Evolutionary conservation across 2,113 vertebrate species (phyloP).

Genomic region (Ammodramus savannarum): DNA sequence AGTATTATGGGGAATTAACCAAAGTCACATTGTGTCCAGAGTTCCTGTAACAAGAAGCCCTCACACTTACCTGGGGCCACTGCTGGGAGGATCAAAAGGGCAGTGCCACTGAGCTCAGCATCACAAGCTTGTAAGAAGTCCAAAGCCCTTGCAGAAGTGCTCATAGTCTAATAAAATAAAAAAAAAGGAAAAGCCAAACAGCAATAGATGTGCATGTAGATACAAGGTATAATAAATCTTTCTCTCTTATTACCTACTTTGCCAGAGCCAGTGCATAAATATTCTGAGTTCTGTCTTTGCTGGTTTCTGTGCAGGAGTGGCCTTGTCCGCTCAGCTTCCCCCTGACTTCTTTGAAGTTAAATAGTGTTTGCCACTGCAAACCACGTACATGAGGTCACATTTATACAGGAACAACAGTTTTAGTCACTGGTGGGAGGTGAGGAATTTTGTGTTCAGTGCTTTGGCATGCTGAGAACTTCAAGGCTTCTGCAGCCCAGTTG

Average conservation of each 20-base stretch:
- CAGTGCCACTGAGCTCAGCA: not conserved
- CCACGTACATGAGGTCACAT: not conserved
- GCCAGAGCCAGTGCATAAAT: not conserved
- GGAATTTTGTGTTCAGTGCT: not conserved
- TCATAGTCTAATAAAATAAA: not conserved
- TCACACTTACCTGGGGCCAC: not conserved
- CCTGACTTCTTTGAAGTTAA: not conserved
- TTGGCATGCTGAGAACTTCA: not conserved
- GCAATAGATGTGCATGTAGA: not conserved
- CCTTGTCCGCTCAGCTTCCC: not conserved
- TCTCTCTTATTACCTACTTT: not conserved
- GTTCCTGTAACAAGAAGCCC: not conserved
- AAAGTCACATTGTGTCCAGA: not conserved
- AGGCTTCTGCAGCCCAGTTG: not conserved
- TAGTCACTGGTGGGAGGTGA: not conserved
- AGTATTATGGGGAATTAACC: not conserved
- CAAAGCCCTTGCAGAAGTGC: not conserved
- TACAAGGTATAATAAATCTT: not conserved
- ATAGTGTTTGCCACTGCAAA: not conserved
- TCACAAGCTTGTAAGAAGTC: not conserved
- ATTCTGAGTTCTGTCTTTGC: not conserved
- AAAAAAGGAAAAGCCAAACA: not conserved
- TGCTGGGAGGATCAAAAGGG: not conserved
- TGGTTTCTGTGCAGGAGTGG: not conserved
- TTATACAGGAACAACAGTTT: not conserved